Base-by-base conservation (phyloP, 1,140 invertebrate genomes). In the Drosophila kurseongensis region DNA sequence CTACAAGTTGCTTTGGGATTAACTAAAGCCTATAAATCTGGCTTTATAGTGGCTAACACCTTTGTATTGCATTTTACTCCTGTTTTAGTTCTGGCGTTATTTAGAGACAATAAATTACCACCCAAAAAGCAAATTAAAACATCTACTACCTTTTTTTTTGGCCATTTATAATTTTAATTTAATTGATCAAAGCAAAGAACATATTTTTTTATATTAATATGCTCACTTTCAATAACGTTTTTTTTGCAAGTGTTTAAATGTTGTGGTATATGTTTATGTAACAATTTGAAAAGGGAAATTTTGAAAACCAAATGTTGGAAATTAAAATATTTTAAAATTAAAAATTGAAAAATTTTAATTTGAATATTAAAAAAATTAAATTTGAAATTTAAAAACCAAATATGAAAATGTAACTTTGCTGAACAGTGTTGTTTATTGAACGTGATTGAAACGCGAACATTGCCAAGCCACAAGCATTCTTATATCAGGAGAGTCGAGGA, bases 381-480 rank as follows among this genome's bases (percentile, higher is more conserved):
- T 36, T 16, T 6, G 4, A 12, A 52, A 52, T 4, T 18, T 16
- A n/a, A 52, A 36, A 23, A 23, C 16, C 35, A 38, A 54, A 18
- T 38, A 23, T 23, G 32, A 38, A 54, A 38, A 40, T n/a, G 8
- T 13, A 38, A 54, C 5, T 16, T 35, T 51, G 29, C 5, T 38
- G 7, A 38, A 9, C 5, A 13, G 51, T 38, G 32, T 23, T 18
- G 16, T 54, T 62, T 58, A 62, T 62, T 62, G 9, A 18, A 12
- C 27, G 7, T 6, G 3, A 42, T 58, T 23, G 27, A 58, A 35
- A n/a, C 27, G 36, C 8, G 38, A 42, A 10, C 16, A 55, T 29
- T 41, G 32, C n/a, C 1, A 2, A 23, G 2, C 27, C 29, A n/a
- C n/a, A 51, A 16, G 44, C 5, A 10, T 12, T 9, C 5, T 23